Conservation (phyloP, 2,113 vertebrate genomes). For the Mus spicilegus region DNA sequence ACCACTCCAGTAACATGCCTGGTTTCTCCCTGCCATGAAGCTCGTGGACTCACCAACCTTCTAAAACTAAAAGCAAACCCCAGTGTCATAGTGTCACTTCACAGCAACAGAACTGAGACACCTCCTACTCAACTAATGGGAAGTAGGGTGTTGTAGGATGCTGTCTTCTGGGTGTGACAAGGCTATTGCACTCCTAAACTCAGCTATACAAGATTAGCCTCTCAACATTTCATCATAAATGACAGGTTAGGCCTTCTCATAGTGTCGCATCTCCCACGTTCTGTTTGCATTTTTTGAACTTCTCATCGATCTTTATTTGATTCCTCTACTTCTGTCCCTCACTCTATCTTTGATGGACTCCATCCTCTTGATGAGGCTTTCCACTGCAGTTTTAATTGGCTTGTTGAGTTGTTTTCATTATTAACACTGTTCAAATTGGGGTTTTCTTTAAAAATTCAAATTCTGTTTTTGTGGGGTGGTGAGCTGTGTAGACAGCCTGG, state of each 20-base stretch:
- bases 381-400: not conserved
- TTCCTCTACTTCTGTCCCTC: not conserved
- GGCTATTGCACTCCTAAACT: not conserved
- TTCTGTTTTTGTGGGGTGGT: too few species aligned
- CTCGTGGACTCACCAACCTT: not conserved
- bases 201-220: not conserved
- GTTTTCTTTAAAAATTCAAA: not conserved
- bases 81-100: not conserved
- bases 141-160: not conserved
- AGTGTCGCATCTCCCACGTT: not conserved
- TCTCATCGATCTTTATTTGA: not conserved
- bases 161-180: not conserved
- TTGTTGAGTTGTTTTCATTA: not conserved
- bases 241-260: not conserved
- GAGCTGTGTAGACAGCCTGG: too few species aligned
- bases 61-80: not conserved
- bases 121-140: not conserved
- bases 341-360: not conserved
- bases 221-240: not conserved
- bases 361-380: not conserved
- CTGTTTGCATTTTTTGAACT: not conserved
- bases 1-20: not conserved
- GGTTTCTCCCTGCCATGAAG: not conserved
- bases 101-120: not conserved
- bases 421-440: not conserved